Conservation (phyloP, 2,113 vertebrate genomes). For the Grallaria varia region DNA sequence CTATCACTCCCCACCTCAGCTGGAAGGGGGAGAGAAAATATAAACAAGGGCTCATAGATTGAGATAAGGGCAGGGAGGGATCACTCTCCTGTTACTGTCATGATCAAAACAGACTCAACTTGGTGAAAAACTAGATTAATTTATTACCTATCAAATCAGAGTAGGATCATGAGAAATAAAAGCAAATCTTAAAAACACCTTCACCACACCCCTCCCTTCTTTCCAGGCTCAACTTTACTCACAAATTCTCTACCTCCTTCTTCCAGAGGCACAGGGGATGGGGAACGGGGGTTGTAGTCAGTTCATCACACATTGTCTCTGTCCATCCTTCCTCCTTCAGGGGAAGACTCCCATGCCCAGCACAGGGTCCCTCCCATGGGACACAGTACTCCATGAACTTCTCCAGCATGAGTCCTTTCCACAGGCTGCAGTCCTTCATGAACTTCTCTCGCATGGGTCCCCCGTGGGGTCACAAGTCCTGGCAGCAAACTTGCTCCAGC, state of each 20-base stretch:
- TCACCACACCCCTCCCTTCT: not conserved
- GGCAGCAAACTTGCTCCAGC: not conserved
- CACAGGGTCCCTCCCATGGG: not conserved
- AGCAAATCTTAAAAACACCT: not conserved
- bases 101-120: not conserved
- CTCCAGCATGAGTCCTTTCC: not conserved
- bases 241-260: not conserved
- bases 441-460: not conserved
- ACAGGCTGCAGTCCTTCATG: not conserved
- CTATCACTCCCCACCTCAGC: not conserved
- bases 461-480: not conserved
- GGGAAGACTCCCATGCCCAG: not conserved
- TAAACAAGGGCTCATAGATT: not conserved
- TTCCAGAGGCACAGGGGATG: not conserved
- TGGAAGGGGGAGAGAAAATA: not conserved
- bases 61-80: not conserved
- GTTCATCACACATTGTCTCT: not conserved
- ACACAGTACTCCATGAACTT: not conserved
- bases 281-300: not conserved
- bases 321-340: not conserved
- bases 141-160: not conserved
- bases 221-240: not conserved
- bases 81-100: not conserved
- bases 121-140: not conserved
- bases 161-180: not conserved